phyloP scores from a whole-genome alignment of 2,113 vertebrate genomes.

The Pelusios castaneus region DNA sequence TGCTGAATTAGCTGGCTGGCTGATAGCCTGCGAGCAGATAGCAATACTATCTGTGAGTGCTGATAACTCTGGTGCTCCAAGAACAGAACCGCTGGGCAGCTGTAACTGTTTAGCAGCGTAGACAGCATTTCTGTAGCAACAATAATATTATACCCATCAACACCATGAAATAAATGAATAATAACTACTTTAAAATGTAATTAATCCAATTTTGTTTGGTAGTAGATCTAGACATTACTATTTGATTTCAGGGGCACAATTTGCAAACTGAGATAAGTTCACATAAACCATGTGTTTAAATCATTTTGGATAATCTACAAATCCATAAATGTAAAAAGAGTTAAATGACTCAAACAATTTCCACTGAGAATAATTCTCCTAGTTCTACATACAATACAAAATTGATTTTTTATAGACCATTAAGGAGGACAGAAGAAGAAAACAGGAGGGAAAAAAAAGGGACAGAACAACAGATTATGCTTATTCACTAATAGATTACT shows the following conservation, averaged over 20 bases:
- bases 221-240: neutral
- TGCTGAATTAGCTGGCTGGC: too few relatives aligned
- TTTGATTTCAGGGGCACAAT: neutral
- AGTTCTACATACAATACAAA: neutral
- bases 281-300: neutral
- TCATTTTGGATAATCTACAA: neutral
- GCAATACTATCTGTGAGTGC: too few relatives aligned
- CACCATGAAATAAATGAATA: too few relatives aligned
- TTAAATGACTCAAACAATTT: neutral
- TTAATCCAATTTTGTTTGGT: too few relatives aligned
- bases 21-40: too few relatives aligned
- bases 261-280: neutral
- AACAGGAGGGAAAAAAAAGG: neutral
- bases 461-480: fast-evolving
- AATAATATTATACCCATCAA: too few relatives aligned
- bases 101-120: too few relatives aligned
- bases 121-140: too few relatives aligned
- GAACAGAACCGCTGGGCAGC: too few relatives aligned
- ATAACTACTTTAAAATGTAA: too few relatives aligned
- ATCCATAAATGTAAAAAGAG: neutral
- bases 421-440: neutral
- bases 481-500: neutral
- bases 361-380: neutral
- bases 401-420: neutral
- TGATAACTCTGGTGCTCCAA: too few relatives aligned